Conservation (phyloP, 2,888 invertebrate species). For the Tubulanus polymorphus region DNA sequence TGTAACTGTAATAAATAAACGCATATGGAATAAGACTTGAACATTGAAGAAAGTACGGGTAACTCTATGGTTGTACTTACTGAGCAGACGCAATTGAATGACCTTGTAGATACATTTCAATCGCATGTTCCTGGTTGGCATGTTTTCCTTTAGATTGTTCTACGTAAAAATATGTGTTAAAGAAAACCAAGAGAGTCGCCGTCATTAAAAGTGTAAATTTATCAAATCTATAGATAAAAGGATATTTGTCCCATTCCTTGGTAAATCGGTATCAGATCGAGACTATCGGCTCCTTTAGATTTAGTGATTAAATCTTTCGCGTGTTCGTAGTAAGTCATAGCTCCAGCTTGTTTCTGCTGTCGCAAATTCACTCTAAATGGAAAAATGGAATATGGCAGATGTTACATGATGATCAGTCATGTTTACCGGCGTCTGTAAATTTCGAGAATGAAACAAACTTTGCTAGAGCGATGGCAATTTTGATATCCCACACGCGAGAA, state of each 20-base stretch:
- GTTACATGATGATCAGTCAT: too few relatives aligned
- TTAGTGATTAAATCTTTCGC: conserved; percentile 36
- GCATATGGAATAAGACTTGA: too few relatives aligned
- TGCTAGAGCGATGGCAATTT: too few relatives aligned
- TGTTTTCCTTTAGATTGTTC: conserved; percentile 45
- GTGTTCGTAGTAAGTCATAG: conserved; percentile 43
- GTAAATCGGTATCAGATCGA: conserved; percentile 41
- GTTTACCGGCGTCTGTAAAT: too few relatives aligned
- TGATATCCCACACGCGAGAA: too few relatives aligned
- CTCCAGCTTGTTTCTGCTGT: conserved; percentile 44
- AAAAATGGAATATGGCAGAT: too few relatives aligned
- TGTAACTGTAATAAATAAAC: conserved; percentile 30
- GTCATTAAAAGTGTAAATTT: background rate
- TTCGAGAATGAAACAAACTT: too few relatives aligned
- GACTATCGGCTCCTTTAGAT: conserved; percentile 34
- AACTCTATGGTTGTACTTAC: too few relatives aligned
- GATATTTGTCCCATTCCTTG: conserved; percentile 43
- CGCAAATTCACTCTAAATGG: conserved; percentile 35
- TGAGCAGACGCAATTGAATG: conserved; percentile 46
- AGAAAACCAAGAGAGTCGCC: conserved; percentile 2
- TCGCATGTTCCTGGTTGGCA: conserved; percentile 46
- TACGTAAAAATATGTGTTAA: conserved; percentile 24
- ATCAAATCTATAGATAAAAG: conserved; percentile 17
- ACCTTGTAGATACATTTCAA: conserved; percentile 46
- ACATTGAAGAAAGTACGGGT: too few relatives aligned